These are phyloP conservation scores for Hippocampus guttulatus DNA, from an alignment of 2,113 vertebrate genomes.

Conservation along the genomic window DNA sequence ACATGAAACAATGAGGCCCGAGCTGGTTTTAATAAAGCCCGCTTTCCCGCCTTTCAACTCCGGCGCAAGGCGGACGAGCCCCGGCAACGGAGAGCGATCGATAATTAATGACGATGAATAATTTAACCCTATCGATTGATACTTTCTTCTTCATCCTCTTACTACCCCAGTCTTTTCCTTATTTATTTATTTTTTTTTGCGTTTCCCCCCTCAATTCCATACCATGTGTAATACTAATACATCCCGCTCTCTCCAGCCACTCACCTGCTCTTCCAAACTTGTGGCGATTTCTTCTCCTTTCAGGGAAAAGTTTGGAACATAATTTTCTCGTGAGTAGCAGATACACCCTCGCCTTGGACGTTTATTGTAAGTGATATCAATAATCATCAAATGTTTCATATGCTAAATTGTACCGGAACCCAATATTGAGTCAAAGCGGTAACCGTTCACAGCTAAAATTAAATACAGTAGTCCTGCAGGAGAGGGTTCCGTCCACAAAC, in stretches of 20 bases:
- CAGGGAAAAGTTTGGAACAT: constrained; percentile 29
- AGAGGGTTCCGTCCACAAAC: neutral
- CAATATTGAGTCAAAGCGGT: neutral
- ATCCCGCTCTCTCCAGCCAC: constrained; percentile 18
- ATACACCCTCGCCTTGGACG: constrained; percentile 1
- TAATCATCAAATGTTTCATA: no score
- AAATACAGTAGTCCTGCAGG: neutral
- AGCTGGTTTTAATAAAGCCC: constrained; percentile 84
- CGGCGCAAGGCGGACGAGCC: constrained; percentile 78
- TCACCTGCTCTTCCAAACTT: constrained; percentile 55
- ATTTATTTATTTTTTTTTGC: constrained; percentile 68
- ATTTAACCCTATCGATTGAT: constrained; percentile 85
- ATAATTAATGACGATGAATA: constrained; percentile 87
- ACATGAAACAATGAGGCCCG: constrained; percentile 85
- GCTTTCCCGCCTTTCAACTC: constrained; percentile 84
- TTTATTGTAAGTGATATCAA: constrained; percentile 3
- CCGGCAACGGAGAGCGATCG: constrained; percentile 80
- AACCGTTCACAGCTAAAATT: neutral
- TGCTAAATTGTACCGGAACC: no score
- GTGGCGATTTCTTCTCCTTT: constrained; percentile 48
- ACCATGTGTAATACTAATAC: constrained; percentile 47
- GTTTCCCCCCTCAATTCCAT: constrained; percentile 50
- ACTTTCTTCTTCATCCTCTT: constrained; percentile 72
- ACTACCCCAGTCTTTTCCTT: constrained; percentile 64
- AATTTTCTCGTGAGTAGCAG: constrained; percentile 11